Base-by-base conservation (phyloP, 2,888 invertebrate species). In the Agrochola macilenta region DNA sequence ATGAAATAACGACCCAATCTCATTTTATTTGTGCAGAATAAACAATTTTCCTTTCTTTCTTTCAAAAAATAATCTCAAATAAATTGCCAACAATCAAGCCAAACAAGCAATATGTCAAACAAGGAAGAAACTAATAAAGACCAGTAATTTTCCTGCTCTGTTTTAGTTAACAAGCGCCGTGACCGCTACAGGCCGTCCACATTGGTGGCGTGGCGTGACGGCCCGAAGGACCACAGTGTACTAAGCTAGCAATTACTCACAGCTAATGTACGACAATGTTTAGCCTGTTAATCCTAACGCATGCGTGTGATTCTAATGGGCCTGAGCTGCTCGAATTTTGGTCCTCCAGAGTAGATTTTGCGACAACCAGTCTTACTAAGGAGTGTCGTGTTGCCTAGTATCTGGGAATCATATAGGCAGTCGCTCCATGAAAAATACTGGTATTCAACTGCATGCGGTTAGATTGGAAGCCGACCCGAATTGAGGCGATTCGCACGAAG, bases 231-330 rank as follows among this genome's bases (percentile, higher is more conserved):
- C 89, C 90, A 85, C 90, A 91, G 82, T 77, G 87, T 89, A 87
- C 88, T 91, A 93, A 93, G 92, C 93, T 82, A 87, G 89, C 93
- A 90, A 94, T 94, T 93, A 94, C 86, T 94, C 93, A 93, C 92
- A 85, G 92, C 87, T 91, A 93, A 94, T 92, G 90, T 91, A 92
- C 91, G 90, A 89, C 90, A 88, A 85, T 88, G 88, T 88, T 90
- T 88, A 77, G 88, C 84, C 84, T 82, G 91, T 43, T 92, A 90
- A 92, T 90, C 91, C 91, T 90, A 86, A 90, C 85, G 85, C 89
- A 90, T 90, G 89, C 81, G 79, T 89, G 88, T 83, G 87, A 87
- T 87, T 85, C 83, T 87, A 84, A 82, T 79, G 60, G 70, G 11
- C 54, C 64, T 70, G 46, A 81, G 63, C 63, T 76, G 46, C 66